Evolutionary conservation across 2,888 invertebrate species (phyloP).

Genomic region (Drosophila leonis): DNA sequence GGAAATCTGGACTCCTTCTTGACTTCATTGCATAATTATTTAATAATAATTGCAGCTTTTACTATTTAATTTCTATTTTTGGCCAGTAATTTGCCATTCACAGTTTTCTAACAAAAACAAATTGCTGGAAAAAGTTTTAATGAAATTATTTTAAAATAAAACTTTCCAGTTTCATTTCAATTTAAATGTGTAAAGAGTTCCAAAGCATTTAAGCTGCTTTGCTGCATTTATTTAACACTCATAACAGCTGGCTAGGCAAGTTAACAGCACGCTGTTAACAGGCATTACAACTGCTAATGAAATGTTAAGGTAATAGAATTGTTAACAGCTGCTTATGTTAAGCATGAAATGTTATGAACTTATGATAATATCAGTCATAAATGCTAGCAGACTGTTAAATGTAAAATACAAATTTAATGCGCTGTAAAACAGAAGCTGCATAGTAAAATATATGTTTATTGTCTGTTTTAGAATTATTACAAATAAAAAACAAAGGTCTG

Average conservation of each 20-base stretch:
- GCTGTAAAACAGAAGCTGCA: conserved; percentile 1
- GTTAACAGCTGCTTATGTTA: not conserved
- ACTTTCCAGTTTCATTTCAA: not conserved
- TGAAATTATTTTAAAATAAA: not conserved
- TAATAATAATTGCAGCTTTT: not conserved
- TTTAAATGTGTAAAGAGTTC: not conserved
- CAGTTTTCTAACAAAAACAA: not conserved
- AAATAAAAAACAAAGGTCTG: too few species aligned
- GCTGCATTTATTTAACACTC: not conserved
- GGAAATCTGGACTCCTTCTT: not conserved
- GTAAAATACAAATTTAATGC: not conserved
- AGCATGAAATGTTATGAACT: not conserved
- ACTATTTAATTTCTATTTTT: not conserved
- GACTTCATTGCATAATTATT: not conserved
- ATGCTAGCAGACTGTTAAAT: too few species aligned
- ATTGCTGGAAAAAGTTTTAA: not conserved
- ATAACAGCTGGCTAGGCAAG: not conserved
- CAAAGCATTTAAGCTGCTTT: not conserved
- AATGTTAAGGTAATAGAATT: not conserved
- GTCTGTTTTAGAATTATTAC: too few species aligned
- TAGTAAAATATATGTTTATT: not conserved
- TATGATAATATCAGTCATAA: not conserved
- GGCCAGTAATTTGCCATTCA: not conserved
- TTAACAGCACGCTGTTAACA: too few species aligned
- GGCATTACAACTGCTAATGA: not conserved